Evolutionary conservation across 2,113 vertebrate species (phyloP).

Genomic region (Isurus oxyrinchus): DNA sequence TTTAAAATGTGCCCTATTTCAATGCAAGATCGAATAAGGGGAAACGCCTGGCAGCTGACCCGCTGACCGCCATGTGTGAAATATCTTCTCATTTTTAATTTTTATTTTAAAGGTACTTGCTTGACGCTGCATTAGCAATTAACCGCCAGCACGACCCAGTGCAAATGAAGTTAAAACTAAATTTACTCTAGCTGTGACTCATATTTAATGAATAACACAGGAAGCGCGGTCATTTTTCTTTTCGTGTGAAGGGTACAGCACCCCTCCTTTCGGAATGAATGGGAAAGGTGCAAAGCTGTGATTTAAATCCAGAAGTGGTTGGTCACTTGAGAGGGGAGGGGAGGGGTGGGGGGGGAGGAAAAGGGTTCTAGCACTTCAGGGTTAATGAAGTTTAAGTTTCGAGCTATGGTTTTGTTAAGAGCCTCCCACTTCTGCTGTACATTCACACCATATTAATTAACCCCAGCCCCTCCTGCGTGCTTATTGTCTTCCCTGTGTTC

Average conservation of each 20-base stretch:
- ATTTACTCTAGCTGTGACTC: background rate
- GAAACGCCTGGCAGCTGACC: background rate
- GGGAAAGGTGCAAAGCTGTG: background rate
- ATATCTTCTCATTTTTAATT: background rate
- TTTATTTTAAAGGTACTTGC: background rate
- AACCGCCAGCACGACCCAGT: background rate
- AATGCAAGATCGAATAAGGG: background rate
- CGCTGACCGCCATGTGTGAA: background rate
- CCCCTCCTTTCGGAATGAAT: background rate
- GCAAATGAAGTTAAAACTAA: background rate
- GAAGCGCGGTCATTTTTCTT: background rate
- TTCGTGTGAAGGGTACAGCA: no score
- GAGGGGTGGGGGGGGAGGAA: no score
- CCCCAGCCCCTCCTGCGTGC: background rate
- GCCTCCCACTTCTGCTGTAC: background rate
- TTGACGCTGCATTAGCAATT: background rate
- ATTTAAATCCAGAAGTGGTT: background rate
- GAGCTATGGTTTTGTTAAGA: background rate
- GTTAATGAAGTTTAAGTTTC: background rate
- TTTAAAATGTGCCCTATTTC: background rate
- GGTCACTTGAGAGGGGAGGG: background rate
- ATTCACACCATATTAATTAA: slow-evolving; percentile 18
- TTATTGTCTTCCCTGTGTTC: background rate
- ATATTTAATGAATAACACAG: background rate
- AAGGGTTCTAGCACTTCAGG: background rate